Percentiles rank a stretch among this genome's conserved stretches.
These are phyloP conservation scores for Tachina grossa DNA, from an alignment of 2,888 invertebrate species.

Conservation along the genomic window DNA sequence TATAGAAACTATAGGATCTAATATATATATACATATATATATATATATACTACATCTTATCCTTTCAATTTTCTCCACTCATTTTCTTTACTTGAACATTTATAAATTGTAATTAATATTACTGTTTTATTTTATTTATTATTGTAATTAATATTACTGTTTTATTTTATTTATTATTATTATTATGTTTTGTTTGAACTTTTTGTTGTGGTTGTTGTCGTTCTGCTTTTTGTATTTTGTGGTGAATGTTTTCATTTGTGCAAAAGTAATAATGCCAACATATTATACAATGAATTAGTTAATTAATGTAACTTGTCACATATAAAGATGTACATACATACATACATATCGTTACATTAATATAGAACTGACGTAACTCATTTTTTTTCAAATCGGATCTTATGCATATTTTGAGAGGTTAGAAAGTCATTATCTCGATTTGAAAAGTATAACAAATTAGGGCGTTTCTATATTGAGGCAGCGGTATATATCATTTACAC, in stretches of 20 bases:
- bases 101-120: conserved; percentile 10
- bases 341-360: not conserved
- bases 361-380: too few species aligned
- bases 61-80: not conserved
- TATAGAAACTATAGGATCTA: too few species aligned
- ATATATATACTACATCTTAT: conserved; percentile 6
- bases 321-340: too few species aligned
- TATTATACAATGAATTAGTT: conserved; percentile 4
- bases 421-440: too few species aligned
- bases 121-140: too few species aligned
- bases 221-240: conserved; percentile 7
- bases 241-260: conserved; percentile 24
- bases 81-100: conserved; percentile 7
- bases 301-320: conserved; percentile 13
- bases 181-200: not conserved
- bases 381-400: too few species aligned
- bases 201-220: conserved; percentile 18
- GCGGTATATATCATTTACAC: too few species aligned
- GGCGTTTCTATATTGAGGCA: too few species aligned
- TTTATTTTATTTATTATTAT: not conserved
- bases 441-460: too few species aligned
- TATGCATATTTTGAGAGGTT: too few species aligned
- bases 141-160: not conserved
- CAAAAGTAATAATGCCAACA: conserved; percentile 8
- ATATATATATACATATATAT: too few species aligned